Percentiles rank a stretch among this genome's conserved stretches.
phyloP scores from a whole-genome alignment of 1,140 invertebrate genomes.

The Drosophila rufa region DNA sequence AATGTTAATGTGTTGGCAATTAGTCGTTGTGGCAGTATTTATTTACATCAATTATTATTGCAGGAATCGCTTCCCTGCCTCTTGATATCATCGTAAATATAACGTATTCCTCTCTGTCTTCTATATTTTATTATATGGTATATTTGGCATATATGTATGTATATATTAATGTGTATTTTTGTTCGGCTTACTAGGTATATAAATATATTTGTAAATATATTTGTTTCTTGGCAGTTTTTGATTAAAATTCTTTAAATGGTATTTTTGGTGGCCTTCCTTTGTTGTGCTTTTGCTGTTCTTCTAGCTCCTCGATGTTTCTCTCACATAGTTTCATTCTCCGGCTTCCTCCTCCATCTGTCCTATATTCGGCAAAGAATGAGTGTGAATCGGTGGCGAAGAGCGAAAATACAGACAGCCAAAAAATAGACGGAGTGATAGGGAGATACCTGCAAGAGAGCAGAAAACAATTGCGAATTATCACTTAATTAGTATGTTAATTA shows the following conservation, averaged over 20 bases:
- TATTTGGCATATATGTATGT: slow-evolving; percentile 27
- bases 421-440: background rate
- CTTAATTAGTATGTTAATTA: slow-evolving; percentile 58
- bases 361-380: background rate
- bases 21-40: slow-evolving; percentile 69
- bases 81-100: slow-evolving; percentile 19
- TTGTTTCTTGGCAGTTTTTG: slow-evolving; percentile 75
- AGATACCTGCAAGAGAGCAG: slow-evolving; percentile 26
- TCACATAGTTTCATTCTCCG: slow-evolving; percentile 28
- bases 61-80: slow-evolving; percentile 9
- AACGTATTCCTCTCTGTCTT: slow-evolving; percentile 25
- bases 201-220: slow-evolving; percentile 52
- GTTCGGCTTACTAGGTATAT: slow-evolving; percentile 42
- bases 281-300: slow-evolving; percentile 38
- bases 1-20: slow-evolving; percentile 28
- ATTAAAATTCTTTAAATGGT: slow-evolving; percentile 79
- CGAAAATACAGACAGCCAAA: slow-evolving; percentile 4
- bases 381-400: slow-evolving; percentile 4
- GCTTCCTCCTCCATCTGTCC: slow-evolving; percentile 18
- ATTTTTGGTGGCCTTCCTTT: slow-evolving; percentile 43
- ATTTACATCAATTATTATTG: slow-evolving; percentile 75
- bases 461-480: slow-evolving; percentile 32
- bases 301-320: slow-evolving; percentile 29
- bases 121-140: slow-evolving; percentile 28
- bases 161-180: slow-evolving; percentile 40